Base-by-base conservation (phyloP, 2,113 vertebrate genomes). In the Leptocoma aspasia region DNA sequence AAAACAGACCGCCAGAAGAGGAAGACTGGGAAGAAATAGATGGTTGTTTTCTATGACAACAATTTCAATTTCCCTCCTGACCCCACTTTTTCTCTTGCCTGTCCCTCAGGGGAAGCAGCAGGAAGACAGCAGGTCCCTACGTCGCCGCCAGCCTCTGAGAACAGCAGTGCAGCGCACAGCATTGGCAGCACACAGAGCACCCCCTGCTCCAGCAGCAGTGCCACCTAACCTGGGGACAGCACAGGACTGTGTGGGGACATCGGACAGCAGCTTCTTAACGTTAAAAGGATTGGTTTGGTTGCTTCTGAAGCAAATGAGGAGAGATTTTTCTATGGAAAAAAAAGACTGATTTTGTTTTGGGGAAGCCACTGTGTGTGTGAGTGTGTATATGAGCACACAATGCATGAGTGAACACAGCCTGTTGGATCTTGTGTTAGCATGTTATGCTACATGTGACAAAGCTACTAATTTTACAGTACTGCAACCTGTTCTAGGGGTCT, bases 131-230 rank as follows among this genome's bases (percentile, higher is more conserved):
- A 97, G 85, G 98, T 98, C 28, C 98, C 98, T n/a, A 98, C 98
- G 1, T 98, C 98, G 4, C 98, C 97, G 0, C 98, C 99, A 0
- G 98, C 97, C 91, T 99, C 99, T 0, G 99, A 99, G 84, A 99
- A 99, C 98, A 99, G 99, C 98, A 99, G 99, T 0, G 98, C 99
- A 0, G 99, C 99, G 1, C 99, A 98, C 97, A 99, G 99, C 89
- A 99, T 99, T 0, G 99, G 99, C 96, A 99, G 99, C 98, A 99
- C 99, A 0, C 99, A 99, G 91, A 99, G 99, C 98, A 99, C 99
- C 0, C 99, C 99, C 33, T 99, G 99, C 84, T 99, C 99, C 86
- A 99, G 99, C 98, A 99, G 98, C 98, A 99, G 99, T 90, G 98
- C 99, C 0, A 98, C 99, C 90, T 99, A 99, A 98, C 97, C 53